Conservation (phyloP, 2,888 invertebrate species). For the Drosophila pegasa region DNA sequence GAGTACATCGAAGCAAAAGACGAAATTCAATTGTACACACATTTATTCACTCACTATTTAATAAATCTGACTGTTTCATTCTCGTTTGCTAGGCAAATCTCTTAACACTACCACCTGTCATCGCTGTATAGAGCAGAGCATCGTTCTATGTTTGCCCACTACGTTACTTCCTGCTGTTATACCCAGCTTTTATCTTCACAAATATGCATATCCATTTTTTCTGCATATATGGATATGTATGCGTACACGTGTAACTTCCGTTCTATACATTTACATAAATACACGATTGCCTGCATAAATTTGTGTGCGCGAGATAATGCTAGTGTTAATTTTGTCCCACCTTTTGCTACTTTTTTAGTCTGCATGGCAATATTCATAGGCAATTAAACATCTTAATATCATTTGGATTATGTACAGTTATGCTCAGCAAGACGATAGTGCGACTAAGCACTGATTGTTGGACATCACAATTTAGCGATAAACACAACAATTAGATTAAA, state of each 20-base stretch:
- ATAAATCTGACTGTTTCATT: conserved; percentile 4
- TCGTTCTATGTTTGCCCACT: background rate
- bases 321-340: conserved; percentile 15
- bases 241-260: conserved; percentile 32
- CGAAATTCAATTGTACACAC: background rate
- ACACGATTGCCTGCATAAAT: conserved; percentile 28
- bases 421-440: too few species aligned
- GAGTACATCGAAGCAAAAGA: background rate
- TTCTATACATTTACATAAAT: conserved; percentile 33
- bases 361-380: conserved; percentile 10
- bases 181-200: background rate
- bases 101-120: conserved; percentile 17
- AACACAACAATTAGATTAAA: too few species aligned
- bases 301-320: background rate
- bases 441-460: too few species aligned
- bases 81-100: conserved; percentile 5
- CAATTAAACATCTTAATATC: too few species aligned
- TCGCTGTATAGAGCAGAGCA: conserved; percentile 10
- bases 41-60: background rate
- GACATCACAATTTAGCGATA: too few species aligned
- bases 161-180: background rate
- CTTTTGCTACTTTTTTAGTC: conserved; percentile 33
- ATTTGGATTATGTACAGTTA: too few species aligned
- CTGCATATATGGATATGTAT: conserved; percentile 8
- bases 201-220: background rate